Evolutionary conservation across 2,888 invertebrate genomes (phyloP).

Genomic region (Nezara viridula): DNA sequence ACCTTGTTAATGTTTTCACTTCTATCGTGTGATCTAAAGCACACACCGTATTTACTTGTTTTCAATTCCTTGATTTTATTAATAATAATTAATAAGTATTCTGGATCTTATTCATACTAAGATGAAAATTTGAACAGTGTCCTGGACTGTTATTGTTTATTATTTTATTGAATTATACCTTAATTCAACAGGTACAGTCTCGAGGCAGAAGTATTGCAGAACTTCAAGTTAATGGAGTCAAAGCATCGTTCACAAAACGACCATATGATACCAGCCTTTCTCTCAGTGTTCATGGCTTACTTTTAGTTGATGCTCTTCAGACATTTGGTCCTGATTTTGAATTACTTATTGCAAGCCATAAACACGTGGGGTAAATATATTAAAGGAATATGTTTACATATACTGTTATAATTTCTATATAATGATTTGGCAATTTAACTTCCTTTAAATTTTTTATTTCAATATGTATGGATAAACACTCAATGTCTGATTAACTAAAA

Average conservation of each 20-base stretch:
- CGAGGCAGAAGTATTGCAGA: constrained; percentile 92
- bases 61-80: too few relatives aligned
- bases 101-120: not conserved
- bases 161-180: not conserved
- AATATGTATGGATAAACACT: too few relatives aligned
- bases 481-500: too few relatives aligned
- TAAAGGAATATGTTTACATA: constrained; percentile 52
- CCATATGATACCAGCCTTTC: constrained; percentile 82
- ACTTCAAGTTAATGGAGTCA: constrained; percentile 91
- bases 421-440: too few relatives aligned
- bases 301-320: constrained; percentile 95
- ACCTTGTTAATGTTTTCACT: too few relatives aligned
- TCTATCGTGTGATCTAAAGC: too few relatives aligned
- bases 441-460: too few relatives aligned
- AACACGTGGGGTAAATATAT: constrained; percentile 83
- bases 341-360: constrained; percentile 92
- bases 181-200: constrained; percentile 78
- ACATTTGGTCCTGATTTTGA: constrained; percentile 97
- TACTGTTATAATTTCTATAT: constrained; percentile 53
- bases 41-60: too few relatives aligned
- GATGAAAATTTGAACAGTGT: not conserved
- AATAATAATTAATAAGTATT: too few relatives aligned
- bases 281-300: constrained; percentile 90
- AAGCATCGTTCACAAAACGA: constrained; percentile 81
- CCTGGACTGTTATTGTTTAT: not conserved